Evolutionary conservation across 1,140 invertebrate species (phyloP), one percentile per base, ranked within the genome.

Genomic region (Papilio polyxenes): DNA sequence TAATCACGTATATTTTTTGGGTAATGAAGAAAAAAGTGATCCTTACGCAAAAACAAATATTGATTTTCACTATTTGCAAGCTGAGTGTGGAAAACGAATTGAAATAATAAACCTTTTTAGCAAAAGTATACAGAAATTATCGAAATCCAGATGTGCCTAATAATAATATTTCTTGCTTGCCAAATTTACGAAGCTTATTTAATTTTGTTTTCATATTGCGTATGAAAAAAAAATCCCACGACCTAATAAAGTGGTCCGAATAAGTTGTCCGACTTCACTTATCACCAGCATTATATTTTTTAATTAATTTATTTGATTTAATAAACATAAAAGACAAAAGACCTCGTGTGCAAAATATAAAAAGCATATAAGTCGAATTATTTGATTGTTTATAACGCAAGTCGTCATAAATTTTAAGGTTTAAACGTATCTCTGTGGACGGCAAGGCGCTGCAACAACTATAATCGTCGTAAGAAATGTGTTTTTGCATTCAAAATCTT

Each of bases 361-460:
- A 65, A 78, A 80, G 59, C 80, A 69, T 69, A 83, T 75, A 83
- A 84, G 83, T 79, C 82, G 82, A 90, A 89, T 87, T 88, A 91
- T 89, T 87, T 85, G 86, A 92, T 92, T 91, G 85, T 94, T 92
- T 93, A 92, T 92, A 91, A 92, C 87, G 89, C 89, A 92, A 89
- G 88, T 83, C 77, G 82, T 87, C 89, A 85, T 94, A 92, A 94
- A 93, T 79, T 86, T 75, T 74, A 82, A 81, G 75, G 75, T 88
- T 92, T 90, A 91, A 77, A 37, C 23, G 85, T 91, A 83, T 85
- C 78, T 77, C 65, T 56, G 65, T 72, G 75, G 78, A 82, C 80
- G 78, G 44, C 56, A 75, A 74, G 65, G 80, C 75, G 83, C 80
- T 83, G 85, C 82, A 84, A 82, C 80, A 79, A 80, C 82, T 82